Evolutionary conservation across 1,140 invertebrate genomes (phyloP).

Genomic region (Coptotermes formosanus): DNA sequence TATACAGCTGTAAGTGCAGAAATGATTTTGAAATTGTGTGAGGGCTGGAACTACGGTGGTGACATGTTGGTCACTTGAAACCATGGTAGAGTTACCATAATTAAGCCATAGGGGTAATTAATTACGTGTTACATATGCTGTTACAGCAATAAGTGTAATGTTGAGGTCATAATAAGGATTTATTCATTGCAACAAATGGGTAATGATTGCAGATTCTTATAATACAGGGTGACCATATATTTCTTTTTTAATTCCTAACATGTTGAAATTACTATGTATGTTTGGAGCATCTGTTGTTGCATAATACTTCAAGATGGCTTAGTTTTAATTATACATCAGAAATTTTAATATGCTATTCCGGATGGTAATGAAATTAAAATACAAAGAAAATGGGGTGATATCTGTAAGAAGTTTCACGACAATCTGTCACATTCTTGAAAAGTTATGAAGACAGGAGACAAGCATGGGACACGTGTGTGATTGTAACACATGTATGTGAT

Average conservation of each 20-base stretch:
- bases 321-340: too few relatives aligned
- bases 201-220: not conserved
- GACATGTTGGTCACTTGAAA: not conserved
- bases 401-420: too few relatives aligned
- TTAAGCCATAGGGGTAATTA: not conserved
- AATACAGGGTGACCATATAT: not conserved
- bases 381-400: too few relatives aligned
- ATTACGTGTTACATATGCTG: not conserved
- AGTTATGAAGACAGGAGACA: too few relatives aligned
- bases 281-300: too few relatives aligned
- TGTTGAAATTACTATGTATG: too few relatives aligned
- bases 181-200: not conserved
- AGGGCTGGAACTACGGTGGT: not conserved
- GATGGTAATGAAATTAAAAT: too few relatives aligned
- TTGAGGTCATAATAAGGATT: not conserved
- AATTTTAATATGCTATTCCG: too few relatives aligned
- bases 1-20: not conserved
- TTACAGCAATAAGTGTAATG: not conserved
- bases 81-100: slow-evolving; percentile 2
- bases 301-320: too few relatives aligned
- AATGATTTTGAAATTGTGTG: not conserved
- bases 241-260: not conserved
- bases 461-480: too few relatives aligned
- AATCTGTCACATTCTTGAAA: too few relatives aligned
- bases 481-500: too few relatives aligned